phyloP scores from a whole-genome alignment of 2,113 vertebrate genomes.

The Paradisaea rubra region DNA sequence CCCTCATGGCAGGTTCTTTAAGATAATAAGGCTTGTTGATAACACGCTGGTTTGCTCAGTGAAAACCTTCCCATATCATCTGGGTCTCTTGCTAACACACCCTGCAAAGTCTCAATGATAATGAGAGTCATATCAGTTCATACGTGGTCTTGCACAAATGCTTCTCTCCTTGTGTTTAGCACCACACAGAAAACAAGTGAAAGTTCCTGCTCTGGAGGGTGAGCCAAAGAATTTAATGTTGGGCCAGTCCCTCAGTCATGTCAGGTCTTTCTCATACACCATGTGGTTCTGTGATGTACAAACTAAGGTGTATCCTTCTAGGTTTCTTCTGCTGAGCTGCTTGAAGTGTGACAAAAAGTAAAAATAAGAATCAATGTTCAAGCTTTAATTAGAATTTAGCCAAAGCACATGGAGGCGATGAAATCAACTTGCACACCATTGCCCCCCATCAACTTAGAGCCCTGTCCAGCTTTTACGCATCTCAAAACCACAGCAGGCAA shows the following conservation, averaged over 20 bases:
- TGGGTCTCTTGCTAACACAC: background rate
- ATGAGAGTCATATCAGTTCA: background rate
- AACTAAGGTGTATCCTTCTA: background rate
- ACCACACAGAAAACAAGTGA: background rate
- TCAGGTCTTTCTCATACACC: background rate
- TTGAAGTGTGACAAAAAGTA: background rate
- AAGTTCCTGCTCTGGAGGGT: background rate
- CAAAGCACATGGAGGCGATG: rapidly evolving
- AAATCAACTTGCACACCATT: background rate
- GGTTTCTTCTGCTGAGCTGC: background rate
- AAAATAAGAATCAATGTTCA: background rate
- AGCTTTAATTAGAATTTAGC: background rate
- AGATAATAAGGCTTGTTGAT: background rate
- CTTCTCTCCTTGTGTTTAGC: background rate
- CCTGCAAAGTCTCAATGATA: background rate
- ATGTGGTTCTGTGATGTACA: background rate
- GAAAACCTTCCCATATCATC: background rate
- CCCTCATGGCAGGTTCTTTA: background rate
- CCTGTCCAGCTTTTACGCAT: background rate
- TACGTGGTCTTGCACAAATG: background rate
- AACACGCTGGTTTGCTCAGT: background rate
- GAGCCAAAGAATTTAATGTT: background rate
- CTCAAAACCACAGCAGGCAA: background rate
- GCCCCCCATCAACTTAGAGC: background rate
- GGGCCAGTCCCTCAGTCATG: background rate